Conservation (phyloP, 2,113 vertebrate genomes). For the Cryptotis parvus region DNA sequence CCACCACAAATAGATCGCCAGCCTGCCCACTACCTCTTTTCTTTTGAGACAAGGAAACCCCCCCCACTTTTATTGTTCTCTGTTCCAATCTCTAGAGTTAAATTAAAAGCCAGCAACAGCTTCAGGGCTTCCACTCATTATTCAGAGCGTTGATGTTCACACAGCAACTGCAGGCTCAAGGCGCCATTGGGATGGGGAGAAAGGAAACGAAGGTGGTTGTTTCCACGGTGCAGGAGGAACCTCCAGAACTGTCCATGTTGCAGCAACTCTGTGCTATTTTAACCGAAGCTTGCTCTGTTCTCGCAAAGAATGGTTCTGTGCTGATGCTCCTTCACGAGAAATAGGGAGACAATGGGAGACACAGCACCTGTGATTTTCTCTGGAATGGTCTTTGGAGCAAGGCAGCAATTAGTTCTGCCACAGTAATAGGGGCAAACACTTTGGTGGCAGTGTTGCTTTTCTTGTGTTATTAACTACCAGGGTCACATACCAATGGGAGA, state of each 20-base stretch:
- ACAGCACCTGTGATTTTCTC: conserved; percentile 56
- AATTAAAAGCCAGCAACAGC: neutral
- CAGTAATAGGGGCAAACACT: conserved; percentile 18
- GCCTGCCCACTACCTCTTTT: neutral
- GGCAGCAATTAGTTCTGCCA: conserved; percentile 25
- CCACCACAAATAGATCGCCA: too few species aligned
- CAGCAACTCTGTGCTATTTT: neutral
- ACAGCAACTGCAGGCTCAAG: too few species aligned
- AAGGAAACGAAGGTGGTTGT: neutral
- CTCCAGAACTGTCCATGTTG: neutral
- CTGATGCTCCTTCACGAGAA: neutral
- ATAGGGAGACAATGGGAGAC: neutral
- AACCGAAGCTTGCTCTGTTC: neutral
- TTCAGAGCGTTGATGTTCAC: neutral
- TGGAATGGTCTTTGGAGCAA: conserved; percentile 2
- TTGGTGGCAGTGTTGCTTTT: neutral
- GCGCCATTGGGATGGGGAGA: too few species aligned
- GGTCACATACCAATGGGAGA: neutral
- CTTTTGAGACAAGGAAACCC: too few species aligned
- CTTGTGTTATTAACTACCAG: conserved; percentile 12
- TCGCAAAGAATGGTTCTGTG: neutral
- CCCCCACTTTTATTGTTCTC: neutral
- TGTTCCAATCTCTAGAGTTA: neutral
- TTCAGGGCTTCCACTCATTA: neutral
- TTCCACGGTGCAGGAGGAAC: neutral